Evolutionary conservation across 2,888 invertebrate species (phyloP), one percentile per base, ranked within the genome.

Genomic region (Anagyrus pseudococci): DNA sequence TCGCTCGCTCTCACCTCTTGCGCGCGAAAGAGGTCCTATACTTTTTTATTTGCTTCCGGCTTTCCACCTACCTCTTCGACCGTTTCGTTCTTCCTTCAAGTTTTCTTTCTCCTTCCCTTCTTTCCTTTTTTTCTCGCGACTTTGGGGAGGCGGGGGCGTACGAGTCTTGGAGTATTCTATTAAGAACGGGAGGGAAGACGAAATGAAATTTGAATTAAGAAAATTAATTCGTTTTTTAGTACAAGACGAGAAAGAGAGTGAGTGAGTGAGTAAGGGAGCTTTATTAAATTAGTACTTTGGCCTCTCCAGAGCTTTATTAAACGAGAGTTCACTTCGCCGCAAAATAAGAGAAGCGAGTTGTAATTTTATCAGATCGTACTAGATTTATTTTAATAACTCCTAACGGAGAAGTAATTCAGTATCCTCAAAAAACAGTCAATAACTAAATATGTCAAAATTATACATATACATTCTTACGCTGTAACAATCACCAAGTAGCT

Each of bases 131-230:
- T 23, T 22, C 22, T 22, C 17, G 7, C n/a, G 4, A 8, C 41
- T 15, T 8, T 8, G 4, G n/a, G 17, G 41, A 41, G n/a, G 15
- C 6, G n/a, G 41, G 41, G 17, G 8, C 41, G 4, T 29, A n/a
- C n/a, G n/a, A n/a, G n/a, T n/a, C n/a, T n/a, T 4, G 22, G 43
- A 46, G 56, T 19, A 19, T 54, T 54, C 60, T 54, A 60, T 61
- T 61, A 43, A 47, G 20, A 13, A 37, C 13, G 40, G 23, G n/a
- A 26, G 44, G 20, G 54, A 4, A 47, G 47, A 43, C 40, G 50
- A 25, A 58, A 58, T 49, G 43, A 58, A 56, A 55, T 62, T 59
- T 66, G 50, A 62, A 66, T 62, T 66, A 66, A 66, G 66, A 55
- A 66, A 66, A 66, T 66, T 62, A 59, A 62, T 66, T 60, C 66